Evolutionary conservation across 2,113 vertebrate genomes (phyloP).

Genomic region (Phainopepla nitens): DNA sequence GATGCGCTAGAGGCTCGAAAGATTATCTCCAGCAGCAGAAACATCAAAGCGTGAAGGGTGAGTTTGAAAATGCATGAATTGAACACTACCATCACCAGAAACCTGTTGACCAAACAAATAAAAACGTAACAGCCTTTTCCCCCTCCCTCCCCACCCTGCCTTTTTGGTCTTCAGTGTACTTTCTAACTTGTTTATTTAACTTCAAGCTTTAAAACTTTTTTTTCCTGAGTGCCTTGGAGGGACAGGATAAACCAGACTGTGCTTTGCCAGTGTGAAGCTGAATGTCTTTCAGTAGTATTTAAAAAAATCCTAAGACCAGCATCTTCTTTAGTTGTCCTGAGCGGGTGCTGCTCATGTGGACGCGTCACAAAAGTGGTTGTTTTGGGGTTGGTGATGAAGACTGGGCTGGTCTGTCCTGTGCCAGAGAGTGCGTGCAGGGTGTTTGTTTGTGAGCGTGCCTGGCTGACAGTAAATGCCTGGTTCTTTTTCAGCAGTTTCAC

Average conservation of each 20-base stretch:
- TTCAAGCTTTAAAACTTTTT: not conserved
- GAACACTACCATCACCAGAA: not conserved
- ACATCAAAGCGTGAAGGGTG: conserved; percentile 56
- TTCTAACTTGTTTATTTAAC: not conserved
- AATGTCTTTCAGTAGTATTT: not conserved
- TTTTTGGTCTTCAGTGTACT: not conserved
- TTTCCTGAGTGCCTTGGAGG: not conserved
- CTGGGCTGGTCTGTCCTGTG: not conserved
- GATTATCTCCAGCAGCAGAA: conserved; percentile 59
- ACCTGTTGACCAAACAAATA: not conserved
- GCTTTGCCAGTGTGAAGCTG: not conserved
- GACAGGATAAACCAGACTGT: not conserved
- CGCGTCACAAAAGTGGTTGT: not conserved
- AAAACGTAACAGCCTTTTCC: not conserved
- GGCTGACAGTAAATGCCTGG: not conserved
- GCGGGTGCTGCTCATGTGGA: not conserved
- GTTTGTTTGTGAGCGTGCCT: not conserved
- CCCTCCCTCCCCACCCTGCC: no score
- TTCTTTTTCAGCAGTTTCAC: not conserved
- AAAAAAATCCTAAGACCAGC: not conserved
- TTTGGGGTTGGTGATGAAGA: not conserved
- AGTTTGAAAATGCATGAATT: conserved; percentile 24
- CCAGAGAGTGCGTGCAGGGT: not conserved
- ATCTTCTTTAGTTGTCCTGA: not conserved
- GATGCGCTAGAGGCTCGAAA: conserved; percentile 30